These are phyloP conservation scores for Euplexia lucipara DNA, from an alignment of 2,888 invertebrate genomes.

Conservation along the genomic window DNA sequence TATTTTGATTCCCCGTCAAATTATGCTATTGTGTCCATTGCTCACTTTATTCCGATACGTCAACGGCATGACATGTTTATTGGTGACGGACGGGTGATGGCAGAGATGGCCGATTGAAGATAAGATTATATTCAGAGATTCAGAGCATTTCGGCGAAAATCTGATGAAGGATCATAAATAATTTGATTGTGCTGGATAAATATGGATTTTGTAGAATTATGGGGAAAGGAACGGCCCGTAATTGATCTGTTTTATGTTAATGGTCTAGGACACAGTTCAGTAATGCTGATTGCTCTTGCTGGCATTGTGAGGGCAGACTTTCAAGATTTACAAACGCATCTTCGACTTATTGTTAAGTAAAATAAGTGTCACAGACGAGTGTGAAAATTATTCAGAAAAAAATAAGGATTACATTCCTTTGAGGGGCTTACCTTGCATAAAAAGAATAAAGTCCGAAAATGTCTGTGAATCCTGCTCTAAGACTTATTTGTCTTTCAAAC, in stretches of 20 bases:
- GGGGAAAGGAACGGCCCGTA: neutral
- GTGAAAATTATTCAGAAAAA: too few relatives aligned
- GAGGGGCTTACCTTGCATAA: too few relatives aligned
- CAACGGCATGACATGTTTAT: slow-evolving; percentile 86
- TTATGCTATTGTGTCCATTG: slow-evolving; percentile 84
- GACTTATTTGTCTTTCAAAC: too few relatives aligned
- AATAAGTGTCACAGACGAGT: too few relatives aligned
- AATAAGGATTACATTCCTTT: too few relatives aligned
- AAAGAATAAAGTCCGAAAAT: too few relatives aligned
- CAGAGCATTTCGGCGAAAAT: slow-evolving; percentile 69
- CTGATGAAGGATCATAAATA: slow-evolving; percentile 68
- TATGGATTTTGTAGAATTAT: slow-evolving; percentile 46
- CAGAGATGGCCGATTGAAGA: slow-evolving; percentile 77
- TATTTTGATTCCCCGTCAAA: slow-evolving; percentile 86
- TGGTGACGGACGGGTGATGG: slow-evolving; percentile 74
- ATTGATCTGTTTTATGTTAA: slow-evolving; percentile 28
- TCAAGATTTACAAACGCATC: neutral
- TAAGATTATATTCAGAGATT: slow-evolving; percentile 83
- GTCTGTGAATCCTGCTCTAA: too few relatives aligned
- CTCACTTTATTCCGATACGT: slow-evolving; percentile 80
- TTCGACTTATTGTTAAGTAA: too few relatives aligned
- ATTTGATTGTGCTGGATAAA: slow-evolving; percentile 57
- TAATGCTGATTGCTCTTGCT: neutral
- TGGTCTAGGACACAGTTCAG: neutral
- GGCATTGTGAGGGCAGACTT: neutral